Evolutionary conservation across 2,797 vertebrate genomes (phyloP).

Genomic region (Rhinichthys osculus): DNA sequence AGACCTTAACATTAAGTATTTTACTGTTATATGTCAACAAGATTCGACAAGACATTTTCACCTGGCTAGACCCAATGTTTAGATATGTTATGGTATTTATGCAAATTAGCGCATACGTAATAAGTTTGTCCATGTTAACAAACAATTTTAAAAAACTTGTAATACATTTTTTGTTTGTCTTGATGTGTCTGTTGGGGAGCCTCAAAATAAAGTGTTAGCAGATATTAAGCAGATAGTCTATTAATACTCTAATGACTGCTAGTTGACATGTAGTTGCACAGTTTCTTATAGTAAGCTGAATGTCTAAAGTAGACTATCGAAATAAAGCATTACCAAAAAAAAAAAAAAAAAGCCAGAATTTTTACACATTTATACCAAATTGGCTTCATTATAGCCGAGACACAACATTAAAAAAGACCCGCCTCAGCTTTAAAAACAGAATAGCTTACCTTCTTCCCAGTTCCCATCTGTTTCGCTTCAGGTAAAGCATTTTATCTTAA

Average conservation of each 20-base stretch:
- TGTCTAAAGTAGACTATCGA: neutral
- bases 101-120: too few relatives aligned
- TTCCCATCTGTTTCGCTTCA: neutral
- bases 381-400: neutral
- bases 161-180: too few relatives aligned
- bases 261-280: neutral
- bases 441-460: neutral
- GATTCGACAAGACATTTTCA: too few relatives aligned
- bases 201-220: too few relatives aligned
- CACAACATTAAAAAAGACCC: neutral
- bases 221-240: neutral
- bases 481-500: neutral
- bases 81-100: too few relatives aligned
- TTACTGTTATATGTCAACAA: too few relatives aligned
- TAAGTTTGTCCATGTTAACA: too few relatives aligned
- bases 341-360: neutral
- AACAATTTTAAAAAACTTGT: too few relatives aligned
- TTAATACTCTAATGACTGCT: too few relatives aligned
- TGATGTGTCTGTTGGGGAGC: too few relatives aligned
- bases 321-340: neutral
- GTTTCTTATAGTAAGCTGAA: neutral
- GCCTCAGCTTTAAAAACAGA: neutral
- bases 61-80: too few relatives aligned
- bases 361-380: neutral
- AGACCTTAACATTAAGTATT: too few relatives aligned